These are phyloP conservation scores for Anthoscopus minutus DNA, from an alignment of 2,113 vertebrate species.

Conservation along the genomic window DNA sequence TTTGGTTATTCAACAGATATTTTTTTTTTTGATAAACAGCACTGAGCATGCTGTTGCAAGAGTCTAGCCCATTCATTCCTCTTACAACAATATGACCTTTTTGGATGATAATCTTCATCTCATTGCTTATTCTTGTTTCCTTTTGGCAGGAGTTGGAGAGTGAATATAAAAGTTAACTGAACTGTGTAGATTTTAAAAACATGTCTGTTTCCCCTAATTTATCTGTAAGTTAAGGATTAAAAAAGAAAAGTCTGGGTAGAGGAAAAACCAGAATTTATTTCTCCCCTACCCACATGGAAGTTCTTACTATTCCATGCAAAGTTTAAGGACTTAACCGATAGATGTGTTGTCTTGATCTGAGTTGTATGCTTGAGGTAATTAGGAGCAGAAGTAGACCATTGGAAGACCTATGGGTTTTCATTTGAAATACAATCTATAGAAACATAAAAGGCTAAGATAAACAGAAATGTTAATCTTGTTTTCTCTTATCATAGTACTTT, in stretches of 20 bases:
- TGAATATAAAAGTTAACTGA: neutral
- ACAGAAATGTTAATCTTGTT: neutral
- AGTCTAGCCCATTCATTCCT: neutral
- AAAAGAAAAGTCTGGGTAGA: neutral
- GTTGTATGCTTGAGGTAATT: neutral
- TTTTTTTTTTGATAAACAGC: neutral
- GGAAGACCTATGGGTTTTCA: neutral
- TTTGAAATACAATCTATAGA: neutral
- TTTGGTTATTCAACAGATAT: neutral
- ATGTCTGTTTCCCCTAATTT: neutral
- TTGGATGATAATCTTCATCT: neutral
- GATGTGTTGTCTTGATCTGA: neutral
- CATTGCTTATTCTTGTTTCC: neutral
- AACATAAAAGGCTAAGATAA: neutral
- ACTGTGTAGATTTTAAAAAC: neutral
- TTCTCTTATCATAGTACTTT: neutral
- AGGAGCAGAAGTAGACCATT: neutral
- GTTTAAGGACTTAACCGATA: neutral
- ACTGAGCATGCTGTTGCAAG: neutral
- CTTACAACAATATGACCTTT: neutral
- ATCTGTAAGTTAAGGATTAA: neutral
- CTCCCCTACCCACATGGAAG: neutral
- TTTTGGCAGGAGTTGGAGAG: neutral
- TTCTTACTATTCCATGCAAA: neutral
- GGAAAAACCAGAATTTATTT: neutral